A percentile compares a stretch with the other conserved stretches of the same genome.
Conservation (phyloP, 1,140 invertebrate genomes). For the Drosophila trapezifrons region DNA sequence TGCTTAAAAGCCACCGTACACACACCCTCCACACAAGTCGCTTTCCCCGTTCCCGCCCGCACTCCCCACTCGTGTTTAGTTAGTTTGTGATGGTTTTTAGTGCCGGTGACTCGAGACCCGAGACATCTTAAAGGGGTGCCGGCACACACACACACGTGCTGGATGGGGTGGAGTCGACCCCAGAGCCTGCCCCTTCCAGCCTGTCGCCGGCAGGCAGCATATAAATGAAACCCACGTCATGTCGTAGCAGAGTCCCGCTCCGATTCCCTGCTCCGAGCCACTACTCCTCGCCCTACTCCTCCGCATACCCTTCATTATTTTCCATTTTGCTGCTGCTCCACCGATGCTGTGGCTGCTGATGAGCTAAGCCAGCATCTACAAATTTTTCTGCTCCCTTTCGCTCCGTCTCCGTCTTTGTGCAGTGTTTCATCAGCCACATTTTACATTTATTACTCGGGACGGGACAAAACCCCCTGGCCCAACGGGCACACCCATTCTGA, state of each 20-base stretch:
- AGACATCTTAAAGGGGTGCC: slow-evolving; percentile 79
- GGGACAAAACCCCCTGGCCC: slow-evolving; percentile 40
- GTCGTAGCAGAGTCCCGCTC: slow-evolving; percentile 47
- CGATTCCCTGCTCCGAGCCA: slow-evolving; percentile 7
- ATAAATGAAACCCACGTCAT: slow-evolving; percentile 76
- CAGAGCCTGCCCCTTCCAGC: slow-evolving; percentile 23
- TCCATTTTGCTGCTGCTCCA: slow-evolving; percentile 36
- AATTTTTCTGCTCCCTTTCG: slow-evolving; percentile 67
- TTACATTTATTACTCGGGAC: slow-evolving; percentile 75
- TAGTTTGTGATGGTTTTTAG: slow-evolving; percentile 81
- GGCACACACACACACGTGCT: slow-evolving; percentile 23
- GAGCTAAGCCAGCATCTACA: slow-evolving; percentile 63
- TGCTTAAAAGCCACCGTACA: slow-evolving; percentile 68
- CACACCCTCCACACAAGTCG: slow-evolving; percentile 28
- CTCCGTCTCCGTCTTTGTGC: slow-evolving; percentile 59
- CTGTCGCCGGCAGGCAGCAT: slow-evolving; percentile 75
- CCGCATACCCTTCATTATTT: slow-evolving; percentile 70
- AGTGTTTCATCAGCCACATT: slow-evolving; percentile 72
- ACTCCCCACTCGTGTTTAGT: slow-evolving; percentile 61
- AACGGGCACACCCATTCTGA: slow-evolving; percentile 24
- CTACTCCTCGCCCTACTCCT: neutral
- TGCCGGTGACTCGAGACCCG: slow-evolving; percentile 52
- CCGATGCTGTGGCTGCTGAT: slow-evolving; percentile 51
- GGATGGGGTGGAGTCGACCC: slow-evolving; percentile 22
- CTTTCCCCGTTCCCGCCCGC: slow-evolving; percentile 11